Evolutionary conservation across 2,113 vertebrate species (phyloP).

Genomic region (Verasper variegatus): DNA sequence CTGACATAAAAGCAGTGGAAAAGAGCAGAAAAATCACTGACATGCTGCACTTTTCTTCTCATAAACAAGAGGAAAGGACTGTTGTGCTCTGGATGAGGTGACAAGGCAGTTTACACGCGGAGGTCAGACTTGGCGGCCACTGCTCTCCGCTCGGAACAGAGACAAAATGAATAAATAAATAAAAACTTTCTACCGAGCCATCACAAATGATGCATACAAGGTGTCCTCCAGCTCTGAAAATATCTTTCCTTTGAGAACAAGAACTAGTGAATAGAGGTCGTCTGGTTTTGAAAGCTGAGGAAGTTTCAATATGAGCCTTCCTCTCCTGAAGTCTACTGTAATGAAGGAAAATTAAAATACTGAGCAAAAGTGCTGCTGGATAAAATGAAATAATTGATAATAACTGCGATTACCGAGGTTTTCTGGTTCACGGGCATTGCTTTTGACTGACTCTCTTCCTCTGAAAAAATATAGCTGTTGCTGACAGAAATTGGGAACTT

Average conservation of each 20-base stretch:
- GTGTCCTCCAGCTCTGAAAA: neutral
- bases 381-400: neutral
- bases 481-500: too few species aligned
- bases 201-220: neutral
- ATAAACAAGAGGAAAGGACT: neutral
- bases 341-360: constrained; percentile 30
- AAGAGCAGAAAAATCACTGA: neutral
- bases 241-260: neutral
- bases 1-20: neutral
- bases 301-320: neutral
- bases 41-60: neutral
- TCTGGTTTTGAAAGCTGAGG: neutral
- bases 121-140: neutral
- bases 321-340: neutral
- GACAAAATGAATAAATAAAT: neutral
- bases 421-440: too few species aligned
- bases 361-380: constrained; percentile 3
- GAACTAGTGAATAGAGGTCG: neutral
- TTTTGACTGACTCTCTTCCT: too few species aligned
- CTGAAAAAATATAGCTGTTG: too few species aligned
- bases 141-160: neutral
- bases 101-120: neutral
- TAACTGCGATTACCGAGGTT: neutral
- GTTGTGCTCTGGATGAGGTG: neutral
- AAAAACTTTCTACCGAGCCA: neutral